phyloP scores from a whole-genome alignment of 64 coral and sea anemone species.

The Montipora efflorescens region DNA sequence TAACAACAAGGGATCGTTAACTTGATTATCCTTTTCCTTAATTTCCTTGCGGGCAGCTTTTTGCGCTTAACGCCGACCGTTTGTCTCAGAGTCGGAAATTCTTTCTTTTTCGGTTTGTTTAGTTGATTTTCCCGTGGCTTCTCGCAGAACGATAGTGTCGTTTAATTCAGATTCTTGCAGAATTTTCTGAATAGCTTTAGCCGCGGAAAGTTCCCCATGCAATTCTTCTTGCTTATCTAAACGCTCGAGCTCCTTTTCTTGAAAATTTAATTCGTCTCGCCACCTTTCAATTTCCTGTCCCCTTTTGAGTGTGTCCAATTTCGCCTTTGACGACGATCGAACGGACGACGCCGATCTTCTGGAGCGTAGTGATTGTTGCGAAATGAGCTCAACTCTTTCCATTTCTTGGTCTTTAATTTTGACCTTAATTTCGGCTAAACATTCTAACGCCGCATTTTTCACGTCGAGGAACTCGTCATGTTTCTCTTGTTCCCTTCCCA shows the following conservation, averaged over 20 bases:
- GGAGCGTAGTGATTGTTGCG: neutral
- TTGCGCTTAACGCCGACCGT: neutral
- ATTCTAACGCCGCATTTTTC: neutral
- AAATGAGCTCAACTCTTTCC: neutral
- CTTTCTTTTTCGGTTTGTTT: too few relatives aligned
- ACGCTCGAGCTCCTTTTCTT: too few relatives aligned
- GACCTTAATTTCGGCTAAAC: too few relatives aligned
- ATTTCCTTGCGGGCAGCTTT: neutral
- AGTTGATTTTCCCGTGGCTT: neutral
- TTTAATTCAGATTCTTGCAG: too few relatives aligned
- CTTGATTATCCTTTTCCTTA: neutral
- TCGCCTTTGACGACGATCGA: constrained; percentile 15
- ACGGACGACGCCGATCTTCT: neutral
- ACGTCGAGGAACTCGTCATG: neutral
- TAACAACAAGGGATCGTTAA: too few relatives aligned
- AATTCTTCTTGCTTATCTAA: too few relatives aligned
- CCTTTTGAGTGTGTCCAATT: neutral
- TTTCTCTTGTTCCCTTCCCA: too few relatives aligned
- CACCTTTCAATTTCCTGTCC: too few relatives aligned
- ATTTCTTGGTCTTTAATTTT: too few relatives aligned
- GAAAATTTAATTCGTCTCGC: too few relatives aligned
- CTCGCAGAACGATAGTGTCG: neutral
- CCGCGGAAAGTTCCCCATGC: too few relatives aligned
- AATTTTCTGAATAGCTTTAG: too few relatives aligned
- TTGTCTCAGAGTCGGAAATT: neutral